A percentile compares a stretch with the other conserved stretches of the same genome.
Conservation (phyloP, 2,888 invertebrate genomes). For the Eumacrocentrus americanus region DNA sequence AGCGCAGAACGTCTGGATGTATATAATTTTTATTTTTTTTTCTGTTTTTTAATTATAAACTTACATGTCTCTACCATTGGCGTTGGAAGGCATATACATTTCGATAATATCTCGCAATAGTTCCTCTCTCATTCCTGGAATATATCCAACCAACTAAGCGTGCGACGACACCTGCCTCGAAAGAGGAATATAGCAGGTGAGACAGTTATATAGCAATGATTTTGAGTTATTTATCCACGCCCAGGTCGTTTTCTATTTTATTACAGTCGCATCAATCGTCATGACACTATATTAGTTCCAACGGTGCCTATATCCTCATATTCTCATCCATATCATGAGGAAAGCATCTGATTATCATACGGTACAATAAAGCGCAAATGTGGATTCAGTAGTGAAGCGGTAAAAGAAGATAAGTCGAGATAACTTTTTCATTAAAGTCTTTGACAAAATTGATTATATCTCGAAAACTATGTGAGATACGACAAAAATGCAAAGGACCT, state of each 20-base stretch:
- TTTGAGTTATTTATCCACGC: conserved; percentile 4
- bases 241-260: conserved; percentile 10
- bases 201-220: conserved; percentile 7
- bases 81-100: conserved; percentile 16
- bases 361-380: no score
- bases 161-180: conserved; percentile 14
- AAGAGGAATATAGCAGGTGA: conserved; percentile 9
- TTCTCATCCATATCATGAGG: background rate
- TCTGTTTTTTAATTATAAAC: conserved; percentile 16
- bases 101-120: conserved; percentile 34
- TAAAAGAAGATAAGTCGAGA: no score
- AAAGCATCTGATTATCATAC: no score
- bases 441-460: no score
- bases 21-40: conserved; percentile 5
- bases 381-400: no score
- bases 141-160: background rate
- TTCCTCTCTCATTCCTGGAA: conserved; percentile 19
- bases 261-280: background rate
- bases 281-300: background rate
- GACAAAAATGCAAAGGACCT: no score
- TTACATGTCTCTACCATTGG: conserved; percentile 7
- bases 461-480: no score
- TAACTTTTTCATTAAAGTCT: no score
- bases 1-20: background rate
- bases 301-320: background rate